Evolutionary conservation across 2,113 vertebrate species (phyloP).

Genomic region (Alexandromys fortis): DNA sequence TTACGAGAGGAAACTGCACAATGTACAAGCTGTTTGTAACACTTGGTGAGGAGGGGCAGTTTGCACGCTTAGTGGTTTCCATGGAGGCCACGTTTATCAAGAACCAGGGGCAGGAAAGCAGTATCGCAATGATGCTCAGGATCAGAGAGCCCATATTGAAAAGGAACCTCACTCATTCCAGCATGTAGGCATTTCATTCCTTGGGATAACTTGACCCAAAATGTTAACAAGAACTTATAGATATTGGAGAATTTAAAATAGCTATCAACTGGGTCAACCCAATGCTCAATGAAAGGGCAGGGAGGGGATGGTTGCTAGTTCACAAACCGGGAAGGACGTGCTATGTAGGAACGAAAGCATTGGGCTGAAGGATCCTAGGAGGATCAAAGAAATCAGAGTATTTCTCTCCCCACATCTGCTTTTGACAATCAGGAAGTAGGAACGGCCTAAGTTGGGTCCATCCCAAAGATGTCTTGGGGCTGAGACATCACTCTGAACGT

Average conservation of each 20-base stretch:
- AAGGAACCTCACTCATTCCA: background rate
- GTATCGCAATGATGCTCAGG: background rate
- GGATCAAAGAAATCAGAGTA: background rate
- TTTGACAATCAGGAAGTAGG: background rate
- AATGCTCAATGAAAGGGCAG: background rate
- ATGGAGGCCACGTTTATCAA: background rate
- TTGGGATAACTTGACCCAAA: background rate
- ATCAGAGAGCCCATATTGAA: background rate
- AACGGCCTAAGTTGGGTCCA: fast-evolving
- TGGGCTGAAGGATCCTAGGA: background rate
- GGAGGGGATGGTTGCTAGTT: background rate
- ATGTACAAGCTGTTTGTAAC: fast-evolving
- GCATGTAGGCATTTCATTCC: background rate
- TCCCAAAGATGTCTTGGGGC: background rate
- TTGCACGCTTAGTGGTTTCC: background rate
- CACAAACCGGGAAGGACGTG: background rate
- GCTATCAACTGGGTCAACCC: background rate
- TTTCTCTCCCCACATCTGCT: background rate
- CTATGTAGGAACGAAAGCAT: background rate
- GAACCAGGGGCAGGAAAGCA: background rate
- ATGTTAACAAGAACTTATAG: background rate
- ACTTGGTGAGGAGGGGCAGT: background rate
- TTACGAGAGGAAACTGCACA: background rate
- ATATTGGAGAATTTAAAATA: background rate
- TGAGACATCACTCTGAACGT: background rate